Evolutionary conservation across 2,113 vertebrate species (phyloP), one percentile per base, ranked within the genome.

Genomic region (Odontophorus gujanensis): DNA sequence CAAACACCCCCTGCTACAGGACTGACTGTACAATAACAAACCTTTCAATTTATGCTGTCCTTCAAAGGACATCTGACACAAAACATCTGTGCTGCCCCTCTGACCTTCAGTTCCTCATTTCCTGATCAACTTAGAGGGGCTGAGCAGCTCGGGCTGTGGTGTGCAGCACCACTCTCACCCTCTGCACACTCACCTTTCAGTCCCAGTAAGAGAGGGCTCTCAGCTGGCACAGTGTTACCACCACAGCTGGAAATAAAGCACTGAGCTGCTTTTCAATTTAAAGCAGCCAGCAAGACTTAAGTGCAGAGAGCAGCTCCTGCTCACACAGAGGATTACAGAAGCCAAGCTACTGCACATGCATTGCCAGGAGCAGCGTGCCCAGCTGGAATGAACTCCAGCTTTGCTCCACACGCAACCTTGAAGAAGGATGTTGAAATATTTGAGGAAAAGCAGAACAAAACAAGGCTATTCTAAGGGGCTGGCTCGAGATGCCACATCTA

Each of bases 11-110:
- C 24, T 0, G 13, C 16, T 0, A 40, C 26, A 51, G 15, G 77
- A 63, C 18, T 13, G 36, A 26, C 20, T 11, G 42, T 9, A 21
- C 38, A 13, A 4, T 26, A 16, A 32, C 42, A 12, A 26, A 53
- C 2, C 62, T 66, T 63, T 21, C 8, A 34, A 19, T 24, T 24
- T 3, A 25, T 0, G 0, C 1, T 38, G 32, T 3, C n/a, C 45
- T 80, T 68, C 30, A 81, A 59, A 57, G 28, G 73, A 47, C 57
- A 24, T 5, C 25, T 30, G 38, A 61, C 15, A n/a, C 69, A 9
- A 7, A 18, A 16, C 8, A 11, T 25, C 6, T 20, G 16, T n/a
- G n/a, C 25, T 28, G 67, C 67, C 32, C 32, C 12, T 69, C n/a
- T 32, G 34, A 36, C 11, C 34, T 34, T 11, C 32, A 9, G 24